Percentiles rank a stretch among this genome's conserved stretches.
Conservation (phyloP, 2,888 invertebrate species). For the Scaptomyza reducta region DNA sequence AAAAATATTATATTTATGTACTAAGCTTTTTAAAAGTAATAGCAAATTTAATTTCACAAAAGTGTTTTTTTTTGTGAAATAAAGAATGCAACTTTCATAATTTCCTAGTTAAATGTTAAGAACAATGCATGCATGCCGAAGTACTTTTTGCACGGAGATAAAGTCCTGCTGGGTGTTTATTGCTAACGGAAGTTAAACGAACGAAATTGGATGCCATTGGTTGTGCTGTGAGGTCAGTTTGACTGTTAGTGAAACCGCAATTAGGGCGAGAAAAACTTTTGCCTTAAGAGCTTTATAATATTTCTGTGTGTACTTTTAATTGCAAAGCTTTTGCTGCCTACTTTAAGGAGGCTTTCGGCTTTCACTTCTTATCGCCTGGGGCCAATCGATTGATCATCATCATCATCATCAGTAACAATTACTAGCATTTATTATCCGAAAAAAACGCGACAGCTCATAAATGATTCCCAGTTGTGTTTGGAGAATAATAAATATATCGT, state of each 20-base stretch:
- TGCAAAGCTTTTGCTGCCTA: constrained; percentile 24
- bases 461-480: background rate
- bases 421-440: constrained; percentile 31
- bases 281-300: constrained; percentile 9
- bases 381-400: constrained; percentile 38
- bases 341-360: constrained; percentile 36
- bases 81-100: no score
- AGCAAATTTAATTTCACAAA: no score
- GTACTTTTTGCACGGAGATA: background rate
- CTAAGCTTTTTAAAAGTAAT: no score
- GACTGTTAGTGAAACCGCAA: constrained; percentile 40
- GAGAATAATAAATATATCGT: constrained; percentile 12
- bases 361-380: constrained; percentile 24
- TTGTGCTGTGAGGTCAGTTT: constrained; percentile 1
- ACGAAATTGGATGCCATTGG: constrained; percentile 2
- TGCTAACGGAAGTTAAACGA: background rate
- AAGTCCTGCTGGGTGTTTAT: background rate
- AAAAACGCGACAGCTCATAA: background rate
- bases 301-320: background rate
- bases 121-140: background rate
- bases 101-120: no score
- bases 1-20: no score
- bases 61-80: no score
- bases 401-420: constrained; percentile 24
- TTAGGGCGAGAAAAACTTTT: constrained; percentile 39